These are phyloP conservation scores for Ptyas mucosa DNA, from an alignment of 2,113 vertebrate genomes.

Conservation along the genomic window DNA sequence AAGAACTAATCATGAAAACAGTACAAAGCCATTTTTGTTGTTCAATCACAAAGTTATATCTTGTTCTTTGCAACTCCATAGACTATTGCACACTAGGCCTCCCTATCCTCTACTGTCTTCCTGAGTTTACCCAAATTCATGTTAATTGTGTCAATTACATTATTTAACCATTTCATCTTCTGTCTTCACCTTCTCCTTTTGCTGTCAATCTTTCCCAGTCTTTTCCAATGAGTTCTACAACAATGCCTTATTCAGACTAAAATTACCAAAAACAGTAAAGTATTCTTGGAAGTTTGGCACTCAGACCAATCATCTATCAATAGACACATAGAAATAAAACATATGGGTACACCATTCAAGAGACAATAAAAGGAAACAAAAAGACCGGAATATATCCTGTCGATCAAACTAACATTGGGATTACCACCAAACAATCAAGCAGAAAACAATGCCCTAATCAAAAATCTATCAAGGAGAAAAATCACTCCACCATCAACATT, in stretches of 20 bases:
- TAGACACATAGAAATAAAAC: not conserved
- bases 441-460: not conserved
- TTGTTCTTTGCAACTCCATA: not conserved
- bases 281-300: not conserved
- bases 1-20: not conserved
- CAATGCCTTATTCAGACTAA: not conserved
- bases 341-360: not conserved
- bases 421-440: not conserved
- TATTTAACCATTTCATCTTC: not conserved
- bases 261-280: not conserved
- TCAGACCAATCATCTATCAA: not conserved
- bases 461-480: not conserved
- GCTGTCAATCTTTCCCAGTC: not conserved
- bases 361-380: not conserved
- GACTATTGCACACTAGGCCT: not conserved
- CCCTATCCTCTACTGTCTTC: not conserved
- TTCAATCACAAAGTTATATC: not conserved
- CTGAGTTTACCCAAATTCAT: not conserved
- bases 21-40: not conserved
- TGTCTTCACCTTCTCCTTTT: not conserved
- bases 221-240: not conserved
- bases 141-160: too few species aligned
- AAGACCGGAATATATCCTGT: not conserved
- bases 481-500: not conserved
- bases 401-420: not conserved